A percentile compares a stretch with the other conserved stretches of the same genome.
Conservation (phyloP, 2,888 invertebrate genomes). For the Microdon myrmicae region DNA sequence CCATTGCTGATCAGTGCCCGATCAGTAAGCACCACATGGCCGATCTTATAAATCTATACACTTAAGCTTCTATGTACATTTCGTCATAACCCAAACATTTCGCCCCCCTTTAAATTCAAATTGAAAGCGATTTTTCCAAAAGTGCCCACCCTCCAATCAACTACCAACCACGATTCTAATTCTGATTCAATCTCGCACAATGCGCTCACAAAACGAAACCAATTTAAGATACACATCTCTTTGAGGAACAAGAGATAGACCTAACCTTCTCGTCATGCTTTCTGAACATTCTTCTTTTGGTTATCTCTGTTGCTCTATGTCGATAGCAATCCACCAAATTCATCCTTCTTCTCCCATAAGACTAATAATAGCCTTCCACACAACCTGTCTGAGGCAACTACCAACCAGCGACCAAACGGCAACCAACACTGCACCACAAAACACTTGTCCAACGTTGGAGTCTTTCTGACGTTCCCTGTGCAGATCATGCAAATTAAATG, state of each 20-base stretch:
- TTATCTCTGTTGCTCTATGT: conserved; percentile 47
- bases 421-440: not conserved
- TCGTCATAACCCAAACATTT: too few species aligned
- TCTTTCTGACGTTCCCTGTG: conserved; percentile 29
- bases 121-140: conserved; percentile 29
- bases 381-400: conserved; percentile 42
- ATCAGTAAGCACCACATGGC: too few species aligned
- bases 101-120: conserved; percentile 17
- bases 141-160: conserved; percentile 40
- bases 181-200: conserved; percentile 42
- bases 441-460: conserved; percentile 16
- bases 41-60: too few species aligned
- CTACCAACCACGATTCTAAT: conserved; percentile 32
- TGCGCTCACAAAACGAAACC: conserved; percentile 56
- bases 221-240: conserved; percentile 62
- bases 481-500: conserved; percentile 51
- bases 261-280: conserved; percentile 40
- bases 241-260: conserved; percentile 12
- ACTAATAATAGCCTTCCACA: conserved; percentile 49
- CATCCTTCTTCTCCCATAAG: conserved; percentile 45
- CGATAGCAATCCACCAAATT: conserved; percentile 52
- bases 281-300: conserved; percentile 11
- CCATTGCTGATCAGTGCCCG: too few species aligned
- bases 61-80: too few species aligned
- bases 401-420: conserved; percentile 13